Conservation (phyloP, 1,140 invertebrate genomes). For the Harpegnathos saltator region DNA sequence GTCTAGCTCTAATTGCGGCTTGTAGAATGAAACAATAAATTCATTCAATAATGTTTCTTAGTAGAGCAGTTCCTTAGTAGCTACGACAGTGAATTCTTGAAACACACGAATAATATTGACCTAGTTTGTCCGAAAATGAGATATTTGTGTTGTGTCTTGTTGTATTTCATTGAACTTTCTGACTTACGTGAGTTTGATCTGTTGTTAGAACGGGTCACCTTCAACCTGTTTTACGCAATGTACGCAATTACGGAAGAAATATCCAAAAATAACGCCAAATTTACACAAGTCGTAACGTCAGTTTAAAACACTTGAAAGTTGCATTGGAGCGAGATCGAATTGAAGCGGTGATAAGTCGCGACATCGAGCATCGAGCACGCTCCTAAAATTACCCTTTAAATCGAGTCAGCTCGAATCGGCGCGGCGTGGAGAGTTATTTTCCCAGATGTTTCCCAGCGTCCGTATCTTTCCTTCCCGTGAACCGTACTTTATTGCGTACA, state of each 20-base stretch:
- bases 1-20: no score
- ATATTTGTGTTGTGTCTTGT: no score
- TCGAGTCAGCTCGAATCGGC: no score
- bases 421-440: no score
- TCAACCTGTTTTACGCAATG: not conserved
- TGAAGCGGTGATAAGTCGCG: not conserved
- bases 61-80: not conserved
- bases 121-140: not conserved
- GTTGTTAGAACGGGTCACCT: no score
- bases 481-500: no score
- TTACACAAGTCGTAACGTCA: not conserved
- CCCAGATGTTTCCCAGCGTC: no score
- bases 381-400: not conserved
- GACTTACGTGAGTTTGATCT: no score
- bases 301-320: not conserved
- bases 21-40: not conserved
- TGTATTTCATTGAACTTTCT: no score
- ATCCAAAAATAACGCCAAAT: not conserved
- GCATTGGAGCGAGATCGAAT: not conserved
- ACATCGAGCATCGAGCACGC: not conserved
- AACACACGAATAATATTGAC: not conserved
- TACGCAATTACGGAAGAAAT: not conserved
- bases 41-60: not conserved
- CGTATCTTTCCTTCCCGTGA: no score
- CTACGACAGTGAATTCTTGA: not conserved